A percentile compares a stretch with the other conserved stretches of the same genome.
Conservation (phyloP, 2,888 invertebrate species). For the Atrina japonica region DNA sequence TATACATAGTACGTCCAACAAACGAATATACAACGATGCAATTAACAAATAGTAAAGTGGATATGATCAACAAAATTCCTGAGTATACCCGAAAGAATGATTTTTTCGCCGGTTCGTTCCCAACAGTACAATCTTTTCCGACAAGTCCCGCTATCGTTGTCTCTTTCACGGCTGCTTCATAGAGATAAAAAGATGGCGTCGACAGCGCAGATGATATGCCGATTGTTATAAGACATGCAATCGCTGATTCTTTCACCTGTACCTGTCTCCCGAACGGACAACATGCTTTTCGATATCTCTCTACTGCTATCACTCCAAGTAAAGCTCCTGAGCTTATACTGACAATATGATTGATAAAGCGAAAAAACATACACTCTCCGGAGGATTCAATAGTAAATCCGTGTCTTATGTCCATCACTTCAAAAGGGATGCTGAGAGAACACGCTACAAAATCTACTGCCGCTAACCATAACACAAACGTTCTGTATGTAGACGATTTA, state of each 20-base stretch:
- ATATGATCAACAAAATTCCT: slow-evolving; percentile 25
- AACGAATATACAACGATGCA: slow-evolving; percentile 35
- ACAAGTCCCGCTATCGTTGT: slow-evolving; percentile 23
- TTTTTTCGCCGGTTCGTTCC: slow-evolving; percentile 4
- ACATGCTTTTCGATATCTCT: slow-evolving; percentile 39
- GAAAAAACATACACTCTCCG: slow-evolving; percentile 36
- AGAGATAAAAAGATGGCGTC: slow-evolving; percentile 27
- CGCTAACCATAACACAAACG: slow-evolving; percentile 40
- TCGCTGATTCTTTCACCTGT: slow-evolving; percentile 25
- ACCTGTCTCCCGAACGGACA: slow-evolving; percentile 38
- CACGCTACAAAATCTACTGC: slow-evolving; percentile 39
- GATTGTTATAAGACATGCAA: slow-evolving; percentile 36
- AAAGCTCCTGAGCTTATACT: slow-evolving; percentile 34
- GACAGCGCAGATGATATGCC: slow-evolving; percentile 27
- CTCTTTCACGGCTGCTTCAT: slow-evolving; percentile 32
- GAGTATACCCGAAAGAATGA: slow-evolving; percentile 27
- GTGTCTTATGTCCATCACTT: slow-evolving; percentile 38
- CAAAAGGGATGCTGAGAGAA: slow-evolving; percentile 37
- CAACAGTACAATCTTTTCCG: slow-evolving; percentile 36
- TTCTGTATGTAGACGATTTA: slow-evolving; percentile 36
- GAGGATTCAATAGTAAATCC: slow-evolving; percentile 34
- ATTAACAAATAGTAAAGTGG: slow-evolving; percentile 31
- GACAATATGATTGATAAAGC: slow-evolving; percentile 38
- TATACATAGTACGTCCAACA: slow-evolving; percentile 37
- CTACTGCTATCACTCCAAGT: slow-evolving; percentile 42